Conservation (phyloP, 2,888 invertebrate species). For the Drosophila percnosoma region DNA sequence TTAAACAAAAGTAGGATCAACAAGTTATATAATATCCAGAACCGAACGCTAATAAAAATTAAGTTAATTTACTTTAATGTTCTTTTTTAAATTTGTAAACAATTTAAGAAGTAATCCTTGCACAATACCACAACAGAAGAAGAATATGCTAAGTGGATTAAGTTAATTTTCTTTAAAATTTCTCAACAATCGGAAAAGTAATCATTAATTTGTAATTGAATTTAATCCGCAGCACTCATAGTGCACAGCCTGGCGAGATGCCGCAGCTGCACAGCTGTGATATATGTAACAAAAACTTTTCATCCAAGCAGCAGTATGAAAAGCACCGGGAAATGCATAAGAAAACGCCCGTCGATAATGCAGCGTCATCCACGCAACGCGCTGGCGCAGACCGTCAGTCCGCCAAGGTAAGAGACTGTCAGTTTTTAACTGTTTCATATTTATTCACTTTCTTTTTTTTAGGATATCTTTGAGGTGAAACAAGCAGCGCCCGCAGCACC, state of each 20-base stretch:
- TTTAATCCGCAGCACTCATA: slow-evolving; percentile 77
- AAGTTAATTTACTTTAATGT: background rate
- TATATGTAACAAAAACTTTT: slow-evolving; percentile 88
- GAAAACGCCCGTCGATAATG: slow-evolving; percentile 52
- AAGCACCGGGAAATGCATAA: slow-evolving; percentile 87
- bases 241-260: slow-evolving; percentile 79
- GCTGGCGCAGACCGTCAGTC: slow-evolving; percentile 20
- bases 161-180: background rate
- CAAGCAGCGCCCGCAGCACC: slow-evolving; percentile 34
- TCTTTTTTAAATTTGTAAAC: background rate
- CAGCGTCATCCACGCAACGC: slow-evolving; percentile 28
- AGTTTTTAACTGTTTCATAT: background rate
- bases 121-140: no score
- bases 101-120: background rate
- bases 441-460: background rate
- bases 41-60: background rate
- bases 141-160: background rate
- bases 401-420: background rate
- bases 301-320: slow-evolving; percentile 88
- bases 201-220: background rate
- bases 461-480: slow-evolving; percentile 51
- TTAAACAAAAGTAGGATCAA: background rate
- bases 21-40: background rate
- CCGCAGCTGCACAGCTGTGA: slow-evolving; percentile 87
- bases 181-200: background rate